A percentile compares a stretch with the other conserved stretches of the same genome.
Conservation (phyloP, 2,113 vertebrate species). For the Seriola quinqueradiata region DNA sequence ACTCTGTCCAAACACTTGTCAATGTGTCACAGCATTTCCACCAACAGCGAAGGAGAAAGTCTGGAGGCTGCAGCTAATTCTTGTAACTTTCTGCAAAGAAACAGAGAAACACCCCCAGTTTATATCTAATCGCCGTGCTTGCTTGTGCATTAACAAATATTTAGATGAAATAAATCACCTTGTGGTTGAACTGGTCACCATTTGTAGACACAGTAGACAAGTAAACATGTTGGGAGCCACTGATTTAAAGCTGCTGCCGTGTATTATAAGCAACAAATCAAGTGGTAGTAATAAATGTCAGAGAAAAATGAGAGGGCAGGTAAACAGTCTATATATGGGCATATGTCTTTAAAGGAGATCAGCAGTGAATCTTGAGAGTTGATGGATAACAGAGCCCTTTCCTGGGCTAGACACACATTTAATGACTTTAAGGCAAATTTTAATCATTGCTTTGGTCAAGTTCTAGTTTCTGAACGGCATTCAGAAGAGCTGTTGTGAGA, state of each 20-base stretch:
- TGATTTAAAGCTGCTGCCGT: not conserved
- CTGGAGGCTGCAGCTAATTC: not conserved
- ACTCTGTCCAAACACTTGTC: slow-evolving; percentile 31
- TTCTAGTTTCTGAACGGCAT: not conserved
- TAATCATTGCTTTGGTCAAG: not conserved
- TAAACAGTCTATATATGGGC: slow-evolving; percentile 36
- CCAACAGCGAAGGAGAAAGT: not conserved
- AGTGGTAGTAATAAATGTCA: slow-evolving; percentile 17
- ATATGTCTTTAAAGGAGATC: not conserved
- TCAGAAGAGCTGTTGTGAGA: not conserved
- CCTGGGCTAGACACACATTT: not conserved
- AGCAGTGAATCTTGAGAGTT: slow-evolving; percentile 1
- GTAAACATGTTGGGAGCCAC: not conserved
- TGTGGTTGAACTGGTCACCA: not conserved
- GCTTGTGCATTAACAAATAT: not conserved
- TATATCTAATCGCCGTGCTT: not conserved
- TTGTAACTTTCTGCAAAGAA: not conserved
- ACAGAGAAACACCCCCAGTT: not conserved
- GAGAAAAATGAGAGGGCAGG: not conserved
- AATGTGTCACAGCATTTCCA: slow-evolving; percentile 26
- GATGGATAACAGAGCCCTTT: slow-evolving; percentile 27
- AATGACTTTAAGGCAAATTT: not conserved
- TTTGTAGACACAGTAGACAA: not conserved
- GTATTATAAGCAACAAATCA: slow-evolving; percentile 1
- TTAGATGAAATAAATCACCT: no score